Conservation (phyloP, 1,140 invertebrate genomes). For the Arion vulgaris region DNA sequence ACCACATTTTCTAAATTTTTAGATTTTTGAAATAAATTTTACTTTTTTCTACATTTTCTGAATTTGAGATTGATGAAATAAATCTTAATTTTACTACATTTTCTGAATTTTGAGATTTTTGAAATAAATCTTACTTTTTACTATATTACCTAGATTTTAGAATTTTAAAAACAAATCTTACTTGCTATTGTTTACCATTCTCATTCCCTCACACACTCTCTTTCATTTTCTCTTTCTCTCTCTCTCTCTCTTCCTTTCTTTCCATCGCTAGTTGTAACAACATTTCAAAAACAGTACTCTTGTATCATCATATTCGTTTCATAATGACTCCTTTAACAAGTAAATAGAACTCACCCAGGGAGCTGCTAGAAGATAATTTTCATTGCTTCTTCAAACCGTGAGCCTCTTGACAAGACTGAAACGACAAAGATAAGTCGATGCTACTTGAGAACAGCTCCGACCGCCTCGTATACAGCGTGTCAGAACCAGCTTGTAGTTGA, state of each 20-base stretch:
- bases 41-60: too few species aligned
- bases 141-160: too few species aligned
- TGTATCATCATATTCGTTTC: background rate
- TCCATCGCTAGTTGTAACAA: background rate
- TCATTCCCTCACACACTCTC: too few species aligned
- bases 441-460: background rate
- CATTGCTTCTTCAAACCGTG: background rate
- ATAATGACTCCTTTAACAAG: conserved; percentile 6
- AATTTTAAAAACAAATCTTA: too few species aligned
- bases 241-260: background rate
- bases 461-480: background rate
- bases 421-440: background rate
- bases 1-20: too few species aligned
- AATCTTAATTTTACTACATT: too few species aligned
- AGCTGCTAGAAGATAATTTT: conserved; percentile 4
- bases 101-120: too few species aligned
- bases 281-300: background rate
- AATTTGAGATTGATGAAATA: too few species aligned
- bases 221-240: background rate
- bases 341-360: background rate
- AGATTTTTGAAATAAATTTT: too few species aligned
- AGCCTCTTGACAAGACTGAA: background rate
- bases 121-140: too few species aligned
- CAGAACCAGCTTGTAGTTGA: background rate
- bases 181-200: too few species aligned